Base-by-base conservation (phyloP, 1,140 invertebrate species). In the Diabrotica virgifera region DNA sequence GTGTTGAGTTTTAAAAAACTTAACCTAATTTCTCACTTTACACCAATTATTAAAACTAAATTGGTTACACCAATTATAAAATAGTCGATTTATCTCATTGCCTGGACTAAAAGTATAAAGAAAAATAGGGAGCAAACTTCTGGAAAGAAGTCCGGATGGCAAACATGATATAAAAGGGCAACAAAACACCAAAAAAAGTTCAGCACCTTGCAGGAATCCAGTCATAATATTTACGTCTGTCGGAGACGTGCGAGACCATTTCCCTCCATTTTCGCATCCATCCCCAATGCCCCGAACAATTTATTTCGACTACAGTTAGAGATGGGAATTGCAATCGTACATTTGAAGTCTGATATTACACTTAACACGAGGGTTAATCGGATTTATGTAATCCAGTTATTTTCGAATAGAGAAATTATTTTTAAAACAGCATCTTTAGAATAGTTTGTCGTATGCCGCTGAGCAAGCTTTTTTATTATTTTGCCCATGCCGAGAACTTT, bases 221-320 rank as follows among this genome's bases (percentile, higher is more conserved):
- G 55, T 57, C 55, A 57, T 57, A 57, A 57, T 57, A 37, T 57
- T 57, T 57, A 57, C 55, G 55, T 57, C 55, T 57, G 55, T 57
- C 37, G 24, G 36, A 36, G 55, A 57, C 36, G 24, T 57, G 55
- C 24, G 24, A 57, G n/a, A 57, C 24, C 55, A 53, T 12, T 24
- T 13, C n/a, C 52, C n/a, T 53, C 52, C 40, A 46, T 46, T 46
- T 46, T 46, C 40, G 40, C 40, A 46, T 46, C 40, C 40, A 46
- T 46, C 40, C 5, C 40, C 40, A 8, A 46, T 46, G n/a, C 40
- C 40, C 40, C 40, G 40, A 46, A 46, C 40, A 46, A 46, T 46
- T 46, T 46, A 46, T 46, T 46, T 46, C 40, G 4, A n/a, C 40
- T 46, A 46, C 40, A 10, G 40, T 46, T 24, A 46, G 40, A 46